Evolutionary conservation across 23 tunicate species (phyloP), one percentile per base, ranked within the genome.

Genomic region (Halocynthia roretzi): DNA sequence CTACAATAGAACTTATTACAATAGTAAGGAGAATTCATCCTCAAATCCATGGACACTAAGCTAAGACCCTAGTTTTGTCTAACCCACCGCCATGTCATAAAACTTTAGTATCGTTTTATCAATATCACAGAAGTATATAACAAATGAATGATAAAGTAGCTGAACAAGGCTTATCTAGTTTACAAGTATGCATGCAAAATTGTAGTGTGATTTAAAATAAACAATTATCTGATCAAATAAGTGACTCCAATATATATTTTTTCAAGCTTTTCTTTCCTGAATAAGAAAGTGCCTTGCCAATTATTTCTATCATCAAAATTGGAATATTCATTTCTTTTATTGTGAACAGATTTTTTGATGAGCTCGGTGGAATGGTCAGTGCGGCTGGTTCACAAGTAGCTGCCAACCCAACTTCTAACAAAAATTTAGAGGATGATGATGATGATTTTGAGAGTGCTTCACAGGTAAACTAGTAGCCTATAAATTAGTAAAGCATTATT

Each of bases 371-470:
- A 15, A 84, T 88, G 44, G 87, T 82, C 8, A 82, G 85, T 20
- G 78, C 80, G 19, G 64, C 62, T 22, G 69, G 70, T 17, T 44
- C 65, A 49, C 55, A 62, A 19, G 64, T 21, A 51, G 18, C 50
- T 19, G 53, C 62, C 18, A 61, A 50, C 10, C 55, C 90, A 10
- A 50, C 50, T 8, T 56, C 22, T 4, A 44, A 67, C 23, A 62
- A 74, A 17, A 52, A n/a, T 31, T 44, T 67, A 44, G 62, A 44
- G 19, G 95, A 84, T 6, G 65, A 60, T 51, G 84, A 84, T 20
- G 96, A 90, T 70, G 97, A 91, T 58, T 85, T 91, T 81, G 97
- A 91, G 81, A 91, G 97, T 71, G 97, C 97, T 56, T 91, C 97
- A 22, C 97, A 91, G 90, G 89, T 84, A 52, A 15, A 9, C n/a